Evolutionary conservation across 2,888 invertebrate species (phyloP), one percentile per base, ranked within the genome.

Genomic region (Zaprionus obscuricornis): DNA sequence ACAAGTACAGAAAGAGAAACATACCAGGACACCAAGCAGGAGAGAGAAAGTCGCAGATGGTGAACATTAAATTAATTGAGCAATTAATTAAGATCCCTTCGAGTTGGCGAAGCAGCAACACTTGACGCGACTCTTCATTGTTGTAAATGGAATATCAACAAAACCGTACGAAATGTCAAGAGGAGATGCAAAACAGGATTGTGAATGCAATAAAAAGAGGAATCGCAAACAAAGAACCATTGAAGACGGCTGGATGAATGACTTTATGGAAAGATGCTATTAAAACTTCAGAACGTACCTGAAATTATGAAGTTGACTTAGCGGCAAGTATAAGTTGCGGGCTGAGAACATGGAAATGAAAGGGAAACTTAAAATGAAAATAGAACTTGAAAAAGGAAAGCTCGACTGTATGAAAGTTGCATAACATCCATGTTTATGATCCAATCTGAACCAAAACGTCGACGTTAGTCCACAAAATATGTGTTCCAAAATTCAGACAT

Each of bases 11-110:
- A 26, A 10, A 7, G 45, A n/a, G n/a, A n/a, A n/a, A n/a, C n/a
- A n/a, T n/a, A n/a, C n/a, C n/a, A 11, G 3, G 3, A 29, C 29
- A 8, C 29, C n/a, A n/a, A 3, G 10, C 39, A 18, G 34, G 50
- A 33, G 37, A 43, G 18, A 24, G 11, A 13, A 49, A 1, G 7
- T 27, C 39, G 65, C 74, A 71, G 81, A 55, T 73, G 76, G 63
- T 75, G 84, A 74, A 75, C 86, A 85, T 87, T 85, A 87, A 87
- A 77, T 86, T 87, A 87, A 87, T 87, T 87, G 86, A 84, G 86
- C 87, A 86, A 87, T 87, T 87, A 87, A 87, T 87, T 87, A 87
- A 87, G 87, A 85, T 87, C 66, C 87, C 78, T 79, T 86, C 85
- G 82, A 52, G 71, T 50, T 63, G 68, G 34, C 49, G 56, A 22